A percentile compares a stretch with the other conserved stretches of the same genome.
These are phyloP conservation scores for Corythucha ciliata DNA, from an alignment of 2,888 invertebrate genomes.

Conservation along the genomic window DNA sequence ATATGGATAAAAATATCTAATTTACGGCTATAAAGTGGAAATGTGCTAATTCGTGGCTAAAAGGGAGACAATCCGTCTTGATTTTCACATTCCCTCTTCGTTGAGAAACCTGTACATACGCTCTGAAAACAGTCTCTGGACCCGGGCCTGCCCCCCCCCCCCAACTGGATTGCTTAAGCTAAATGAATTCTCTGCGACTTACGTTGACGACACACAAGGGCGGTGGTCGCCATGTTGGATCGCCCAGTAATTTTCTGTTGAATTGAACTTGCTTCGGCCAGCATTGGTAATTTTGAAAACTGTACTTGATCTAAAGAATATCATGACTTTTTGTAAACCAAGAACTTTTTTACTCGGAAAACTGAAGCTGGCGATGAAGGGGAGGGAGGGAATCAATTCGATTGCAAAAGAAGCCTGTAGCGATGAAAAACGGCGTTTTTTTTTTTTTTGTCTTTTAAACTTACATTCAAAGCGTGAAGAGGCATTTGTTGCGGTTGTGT, in stretches of 20 bases:
- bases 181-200: conserved; percentile 42
- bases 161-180: conserved; percentile 7
- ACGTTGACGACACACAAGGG: conserved; percentile 61
- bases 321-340: too few species aligned
- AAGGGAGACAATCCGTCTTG: too few species aligned
- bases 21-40: too few species aligned
- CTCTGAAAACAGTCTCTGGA: not conserved
- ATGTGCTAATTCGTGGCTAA: too few species aligned
- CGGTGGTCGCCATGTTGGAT: conserved; percentile 52
- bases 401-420: too few species aligned
- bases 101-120: too few species aligned
- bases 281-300: conserved; percentile 55
- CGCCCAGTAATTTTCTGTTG: conserved; percentile 49
- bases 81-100: too few species aligned
- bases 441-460: conserved; percentile 42
- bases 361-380: conserved; percentile 1
- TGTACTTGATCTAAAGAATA: conserved; percentile 57
- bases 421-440: too few species aligned
- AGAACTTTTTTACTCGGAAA: too few species aligned
- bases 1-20: too few species aligned
- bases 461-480: conserved; percentile 67
- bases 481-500: conserved; percentile 50
- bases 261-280: conserved; percentile 50
- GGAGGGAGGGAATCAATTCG: not conserved
- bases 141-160: not conserved